Evolutionary conservation across 1,140 invertebrate species (phyloP).

Genomic region (Tetramorium parvispinum): DNA sequence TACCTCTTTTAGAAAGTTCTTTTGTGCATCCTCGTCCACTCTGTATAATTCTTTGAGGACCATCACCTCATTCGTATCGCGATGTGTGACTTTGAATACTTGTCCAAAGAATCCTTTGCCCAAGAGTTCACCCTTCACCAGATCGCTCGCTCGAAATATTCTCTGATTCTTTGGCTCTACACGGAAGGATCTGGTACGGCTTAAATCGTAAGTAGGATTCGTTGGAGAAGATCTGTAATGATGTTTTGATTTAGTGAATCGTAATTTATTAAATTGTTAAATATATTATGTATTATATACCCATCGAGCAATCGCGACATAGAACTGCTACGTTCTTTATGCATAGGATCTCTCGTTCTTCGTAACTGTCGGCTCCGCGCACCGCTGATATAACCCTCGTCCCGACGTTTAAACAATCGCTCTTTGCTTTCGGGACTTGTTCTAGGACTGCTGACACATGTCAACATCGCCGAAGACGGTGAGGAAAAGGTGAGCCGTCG

Average conservation of each 20-base stretch:
- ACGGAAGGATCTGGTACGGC: constrained; percentile 94
- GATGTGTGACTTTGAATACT: constrained; percentile 95
- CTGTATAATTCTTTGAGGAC: constrained; percentile 97
- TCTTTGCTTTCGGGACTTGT: constrained; percentile 87
- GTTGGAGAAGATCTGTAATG: constrained; percentile 83
- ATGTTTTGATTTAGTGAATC: constrained; percentile 38
- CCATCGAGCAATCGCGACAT: constrained; percentile 94
- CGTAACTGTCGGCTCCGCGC: constrained; percentile 87
- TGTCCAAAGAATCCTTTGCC: constrained; percentile 98
- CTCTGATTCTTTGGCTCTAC: constrained; percentile 92
- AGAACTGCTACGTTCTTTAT: constrained; percentile 94
- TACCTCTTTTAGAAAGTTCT: constrained; percentile 97
- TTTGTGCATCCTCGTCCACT: constrained; percentile 97
- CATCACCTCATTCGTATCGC: constrained; percentile 96
- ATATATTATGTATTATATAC: constrained; percentile 77
- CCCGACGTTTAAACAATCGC: constrained; percentile 89
- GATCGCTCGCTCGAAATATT: constrained; percentile 95
- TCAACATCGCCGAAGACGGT: constrained; percentile 81
- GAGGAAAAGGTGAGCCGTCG: constrained; percentile 82
- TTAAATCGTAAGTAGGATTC: constrained; percentile 89
- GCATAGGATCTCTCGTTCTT: constrained; percentile 85
- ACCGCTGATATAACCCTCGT: constrained; percentile 88
- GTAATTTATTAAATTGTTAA: constrained; percentile 21
- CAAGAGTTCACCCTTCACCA: constrained; percentile 95
- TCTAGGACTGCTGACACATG: constrained; percentile 81